These are phyloP conservation scores for Meganola albula DNA, from an alignment of 2,888 invertebrate genomes.

Conservation along the genomic window DNA sequence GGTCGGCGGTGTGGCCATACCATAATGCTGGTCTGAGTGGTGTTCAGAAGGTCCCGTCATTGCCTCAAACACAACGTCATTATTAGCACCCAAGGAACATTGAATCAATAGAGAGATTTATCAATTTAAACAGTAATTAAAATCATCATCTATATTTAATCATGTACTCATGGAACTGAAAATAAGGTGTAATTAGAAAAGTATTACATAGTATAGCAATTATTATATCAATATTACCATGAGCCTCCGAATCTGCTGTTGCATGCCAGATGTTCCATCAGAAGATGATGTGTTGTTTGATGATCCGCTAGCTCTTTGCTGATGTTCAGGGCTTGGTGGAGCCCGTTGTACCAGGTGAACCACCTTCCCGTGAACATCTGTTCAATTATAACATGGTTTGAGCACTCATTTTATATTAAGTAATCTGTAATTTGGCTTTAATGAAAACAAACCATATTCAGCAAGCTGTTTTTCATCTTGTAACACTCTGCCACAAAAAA, in stretches of 20 bases:
- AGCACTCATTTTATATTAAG: too few species aligned
- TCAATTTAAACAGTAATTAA: too few species aligned
- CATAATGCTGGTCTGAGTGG: conserved; percentile 33
- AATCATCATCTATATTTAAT: too few species aligned
- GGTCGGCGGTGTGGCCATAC: conserved; percentile 41
- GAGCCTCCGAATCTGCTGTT: conserved; percentile 38
- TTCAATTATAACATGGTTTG: too few species aligned
- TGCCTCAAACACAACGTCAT: conserved; percentile 29
- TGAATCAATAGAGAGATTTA: too few species aligned
- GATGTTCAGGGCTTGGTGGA: conserved; percentile 78
- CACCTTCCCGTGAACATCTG: conserved; percentile 94
- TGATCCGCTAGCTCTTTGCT: conserved; percentile 19
- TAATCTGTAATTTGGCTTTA: too few species aligned
- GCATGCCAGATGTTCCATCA: conserved; percentile 17
- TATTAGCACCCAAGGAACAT: too few species aligned
- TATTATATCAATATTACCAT: conserved; percentile 33
- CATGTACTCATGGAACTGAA: too few species aligned
- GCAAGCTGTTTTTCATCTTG: conserved; percentile 90
- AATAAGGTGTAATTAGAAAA: conserved; percentile 2
- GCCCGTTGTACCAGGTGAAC: conserved; percentile 94
- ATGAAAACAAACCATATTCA: conserved; percentile 83
- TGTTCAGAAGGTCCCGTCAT: conserved; percentile 30
- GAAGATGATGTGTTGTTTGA: conserved; percentile 8
- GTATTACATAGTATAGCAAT: not conserved
- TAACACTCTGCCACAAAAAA: conserved; percentile 95